phyloP scores from a whole-genome alignment of 2,113 vertebrate genomes.

The Notarius quadriscutis region DNA sequence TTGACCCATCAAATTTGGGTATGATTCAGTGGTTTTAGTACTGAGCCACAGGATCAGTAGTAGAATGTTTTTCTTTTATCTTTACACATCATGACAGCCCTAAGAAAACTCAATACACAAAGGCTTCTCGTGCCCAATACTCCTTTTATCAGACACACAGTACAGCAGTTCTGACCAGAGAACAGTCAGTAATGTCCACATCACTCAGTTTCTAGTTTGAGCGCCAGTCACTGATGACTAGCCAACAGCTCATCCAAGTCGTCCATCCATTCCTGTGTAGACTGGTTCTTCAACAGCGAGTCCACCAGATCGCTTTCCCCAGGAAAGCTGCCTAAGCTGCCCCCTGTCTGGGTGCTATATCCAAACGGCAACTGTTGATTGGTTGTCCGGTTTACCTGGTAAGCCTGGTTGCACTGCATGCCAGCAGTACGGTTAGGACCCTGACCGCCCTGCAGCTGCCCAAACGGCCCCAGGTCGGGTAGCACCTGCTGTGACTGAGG shows the following conservation, averaged over 20 bases:
- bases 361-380: constrained; percentile 87
- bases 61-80: constrained; percentile 38
- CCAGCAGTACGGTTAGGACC: constrained; percentile 73
- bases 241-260: constrained; percentile 93
- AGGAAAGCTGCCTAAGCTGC: constrained; percentile 76
- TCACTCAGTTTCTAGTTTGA: background rate
- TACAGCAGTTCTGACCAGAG: constrained; percentile 50
- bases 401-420: constrained; percentile 88
- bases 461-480: constrained; percentile 84
- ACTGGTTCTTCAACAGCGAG: constrained; percentile 91
- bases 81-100: constrained; percentile 37
- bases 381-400: constrained; percentile 82
- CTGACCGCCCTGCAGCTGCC: constrained; percentile 75
- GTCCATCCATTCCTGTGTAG: constrained; percentile 96
- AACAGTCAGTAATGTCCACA: constrained; percentile 9
- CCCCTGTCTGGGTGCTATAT: constrained; percentile 79
- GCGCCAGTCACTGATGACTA: constrained; percentile 74
- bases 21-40: constrained; percentile 59
- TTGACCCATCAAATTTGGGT: constrained; percentile 42
- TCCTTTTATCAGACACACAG: constrained; percentile 60
- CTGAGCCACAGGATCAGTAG: constrained; percentile 64
- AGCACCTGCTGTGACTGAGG: constrained; percentile 77
- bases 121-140: constrained; percentile 77
- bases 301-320: constrained; percentile 91
- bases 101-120: constrained; percentile 57